phyloP scores from a whole-genome alignment of 1,140 invertebrate genomes.

The Papilio aristodemus region DNA sequence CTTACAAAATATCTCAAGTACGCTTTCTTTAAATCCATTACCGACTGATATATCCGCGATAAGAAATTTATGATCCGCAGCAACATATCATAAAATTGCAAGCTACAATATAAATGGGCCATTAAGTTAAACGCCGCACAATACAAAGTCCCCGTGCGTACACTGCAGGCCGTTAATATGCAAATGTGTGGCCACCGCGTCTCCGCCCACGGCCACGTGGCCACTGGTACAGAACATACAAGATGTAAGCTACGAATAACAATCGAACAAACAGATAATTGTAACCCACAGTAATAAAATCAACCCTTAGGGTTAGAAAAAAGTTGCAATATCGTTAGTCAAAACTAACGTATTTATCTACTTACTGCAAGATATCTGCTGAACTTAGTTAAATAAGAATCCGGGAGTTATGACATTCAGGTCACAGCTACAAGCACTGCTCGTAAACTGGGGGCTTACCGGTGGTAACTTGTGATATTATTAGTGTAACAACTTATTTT shows the following conservation, averaged over 20 bases:
- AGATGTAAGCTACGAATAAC: no score
- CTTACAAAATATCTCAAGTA: neutral
- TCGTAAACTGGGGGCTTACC: neutral
- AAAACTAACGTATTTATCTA: no score
- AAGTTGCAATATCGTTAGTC: no score
- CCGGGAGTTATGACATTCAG: neutral
- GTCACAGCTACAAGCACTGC: neutral
- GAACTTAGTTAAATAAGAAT: neutral
- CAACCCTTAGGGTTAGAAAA: no score
- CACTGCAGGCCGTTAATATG: neutral
- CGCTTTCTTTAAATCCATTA: neutral
- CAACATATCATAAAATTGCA: constrained; percentile 17
- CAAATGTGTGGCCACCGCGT: neutral
- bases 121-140: constrained; percentile 14
- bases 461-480: neutral
- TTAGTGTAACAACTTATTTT: neutral
- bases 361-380: neutral
- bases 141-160: constrained; percentile 23
- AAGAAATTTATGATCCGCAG: constrained; percentile 3
- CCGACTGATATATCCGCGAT: neutral
- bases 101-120: constrained; percentile 22
- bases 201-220: neutral
- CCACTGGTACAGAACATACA: neutral
- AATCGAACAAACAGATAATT: no score
- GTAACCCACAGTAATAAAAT: no score